Evolutionary conservation across 2,113 vertebrate species (phyloP).

Genomic region (Mirza zaza): DNA sequence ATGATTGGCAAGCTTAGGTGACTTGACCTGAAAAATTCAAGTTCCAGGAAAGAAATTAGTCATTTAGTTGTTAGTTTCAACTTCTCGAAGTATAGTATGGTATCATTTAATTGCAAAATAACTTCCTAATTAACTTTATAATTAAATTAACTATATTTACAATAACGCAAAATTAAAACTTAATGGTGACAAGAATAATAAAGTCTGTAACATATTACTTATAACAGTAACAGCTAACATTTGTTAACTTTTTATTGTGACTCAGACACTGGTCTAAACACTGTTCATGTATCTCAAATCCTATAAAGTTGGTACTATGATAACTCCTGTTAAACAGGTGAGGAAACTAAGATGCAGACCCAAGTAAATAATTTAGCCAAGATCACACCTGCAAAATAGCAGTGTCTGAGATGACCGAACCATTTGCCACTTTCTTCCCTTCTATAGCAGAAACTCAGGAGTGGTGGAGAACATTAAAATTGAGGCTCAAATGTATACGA

Average conservation of each 20-base stretch:
- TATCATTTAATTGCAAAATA: not conserved
- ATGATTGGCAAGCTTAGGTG: not conserved
- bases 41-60: not conserved
- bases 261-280: not conserved
- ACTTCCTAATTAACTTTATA: not conserved
- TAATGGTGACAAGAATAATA: not conserved
- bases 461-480: not conserved
- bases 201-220: not conserved
- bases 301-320: not conserved
- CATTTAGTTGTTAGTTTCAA: constrained; percentile 20
- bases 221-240: not conserved
- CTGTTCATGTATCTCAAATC: not conserved
- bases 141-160: not conserved
- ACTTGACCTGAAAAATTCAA: constrained; percentile 3
- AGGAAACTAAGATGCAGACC: not conserved
- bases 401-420: not conserved
- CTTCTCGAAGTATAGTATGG: not conserved
- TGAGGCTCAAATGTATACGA: not conserved
- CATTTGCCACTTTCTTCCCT: not conserved
- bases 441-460: not conserved
- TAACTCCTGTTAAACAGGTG: not conserved
- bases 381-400: not conserved
- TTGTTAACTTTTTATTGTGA: not conserved
- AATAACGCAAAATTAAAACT: constrained; percentile 15
- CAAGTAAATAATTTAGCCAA: not conserved